Conservation (phyloP, 37 sponge, comb jelly and placozoan species). For the Aplysina aerophoba region DNA sequence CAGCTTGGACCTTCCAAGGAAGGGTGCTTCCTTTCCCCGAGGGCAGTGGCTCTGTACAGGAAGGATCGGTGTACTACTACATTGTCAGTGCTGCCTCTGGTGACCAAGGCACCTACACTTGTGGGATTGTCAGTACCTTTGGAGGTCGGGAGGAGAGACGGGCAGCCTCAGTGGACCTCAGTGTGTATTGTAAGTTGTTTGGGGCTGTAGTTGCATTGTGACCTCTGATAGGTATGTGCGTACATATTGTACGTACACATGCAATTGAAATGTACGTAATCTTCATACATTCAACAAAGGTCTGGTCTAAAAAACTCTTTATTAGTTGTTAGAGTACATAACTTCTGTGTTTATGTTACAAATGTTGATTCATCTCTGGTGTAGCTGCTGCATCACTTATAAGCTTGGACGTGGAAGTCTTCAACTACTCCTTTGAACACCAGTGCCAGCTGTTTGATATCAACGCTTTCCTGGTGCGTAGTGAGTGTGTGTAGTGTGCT, state of each 20-base stretch:
- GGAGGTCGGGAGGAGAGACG: not conserved
- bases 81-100: not conserved
- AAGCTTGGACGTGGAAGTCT: slow-evolving; percentile 18
- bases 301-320: too few relatives aligned
- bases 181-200: slow-evolving; percentile 19
- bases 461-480: slow-evolving; percentile 8
- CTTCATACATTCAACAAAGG: too few relatives aligned
- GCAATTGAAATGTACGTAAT: too few relatives aligned
- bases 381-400: slow-evolving; percentile 17
- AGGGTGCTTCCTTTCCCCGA: not conserved
- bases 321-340: too few relatives aligned
- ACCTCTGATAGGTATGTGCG: not conserved
- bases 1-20: not conserved
- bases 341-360: too few relatives aligned
- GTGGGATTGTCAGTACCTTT: not conserved
- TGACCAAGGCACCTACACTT: slow-evolving; percentile 14
- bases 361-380: not conserved
- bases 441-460: slow-evolving; percentile 6
- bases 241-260: not conserved
- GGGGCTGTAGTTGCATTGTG: not conserved
- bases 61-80: not conserved
- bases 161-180: not conserved
- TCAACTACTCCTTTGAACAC: slow-evolving; percentile 23
- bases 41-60: not conserved
- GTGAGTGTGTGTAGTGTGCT: slow-evolving; percentile 2